Conservation (phyloP, 2,888 invertebrate genomes). For the Entomobrya proxima region DNA sequence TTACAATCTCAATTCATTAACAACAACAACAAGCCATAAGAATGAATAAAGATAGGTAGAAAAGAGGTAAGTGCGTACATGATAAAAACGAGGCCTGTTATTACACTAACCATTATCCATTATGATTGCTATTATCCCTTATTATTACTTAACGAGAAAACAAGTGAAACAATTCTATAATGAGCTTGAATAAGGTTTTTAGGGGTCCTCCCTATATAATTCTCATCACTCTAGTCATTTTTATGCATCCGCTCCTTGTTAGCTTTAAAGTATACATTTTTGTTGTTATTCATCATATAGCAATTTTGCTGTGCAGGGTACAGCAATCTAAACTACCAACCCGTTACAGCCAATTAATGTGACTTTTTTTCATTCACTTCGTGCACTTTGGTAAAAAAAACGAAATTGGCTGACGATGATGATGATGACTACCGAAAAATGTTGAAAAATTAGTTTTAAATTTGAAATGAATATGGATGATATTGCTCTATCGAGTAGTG, state of each 20-base stretch:
- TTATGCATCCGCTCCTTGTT: slow-evolving; percentile 26
- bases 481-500: slow-evolving; percentile 44
- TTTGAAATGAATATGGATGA: slow-evolving; percentile 52
- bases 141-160: slow-evolving; percentile 44
- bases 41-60: not conserved
- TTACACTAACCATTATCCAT: slow-evolving; percentile 55
- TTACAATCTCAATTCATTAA: slow-evolving; percentile 6
- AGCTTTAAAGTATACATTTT: not conserved
- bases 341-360: slow-evolving; percentile 33
- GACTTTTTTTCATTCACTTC: slow-evolving; percentile 27
- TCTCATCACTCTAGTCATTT: slow-evolving; percentile 5
- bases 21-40: not conserved
- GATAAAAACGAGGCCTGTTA: slow-evolving; percentile 60
- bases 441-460: slow-evolving; percentile 35
- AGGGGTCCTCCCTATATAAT: slow-evolving; percentile 39
- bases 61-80: not conserved
- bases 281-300: not conserved
- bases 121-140: slow-evolving; percentile 47
- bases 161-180: slow-evolving; percentile 41
- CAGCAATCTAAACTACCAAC: slow-evolving; percentile 9
- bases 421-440: slow-evolving; percentile 12
- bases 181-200: slow-evolving; percentile 33
- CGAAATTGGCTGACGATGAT: slow-evolving; percentile 25
- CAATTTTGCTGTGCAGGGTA: not conserved
- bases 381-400: slow-evolving; percentile 22